Conservation (phyloP, 2,888 invertebrate genomes). For the Agrypnus murinus region DNA sequence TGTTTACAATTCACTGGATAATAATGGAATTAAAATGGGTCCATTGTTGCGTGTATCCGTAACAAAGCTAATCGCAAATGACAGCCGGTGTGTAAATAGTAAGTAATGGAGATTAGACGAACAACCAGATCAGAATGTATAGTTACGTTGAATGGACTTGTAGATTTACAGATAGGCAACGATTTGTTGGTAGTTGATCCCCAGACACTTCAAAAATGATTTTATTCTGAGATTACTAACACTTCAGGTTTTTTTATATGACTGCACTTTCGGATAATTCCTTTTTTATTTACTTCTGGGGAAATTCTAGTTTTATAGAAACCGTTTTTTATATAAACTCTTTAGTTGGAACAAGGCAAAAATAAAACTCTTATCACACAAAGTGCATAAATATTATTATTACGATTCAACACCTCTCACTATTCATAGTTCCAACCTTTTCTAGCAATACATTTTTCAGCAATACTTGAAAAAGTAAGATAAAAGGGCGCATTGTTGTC, state of each 20-base stretch:
- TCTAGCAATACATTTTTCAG: conserved; percentile 44
- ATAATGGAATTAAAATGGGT: conserved; percentile 59
- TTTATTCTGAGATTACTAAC: conserved; percentile 48
- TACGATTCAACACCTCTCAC: conserved; percentile 33
- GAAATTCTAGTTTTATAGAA: too few species aligned
- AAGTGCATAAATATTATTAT: too few species aligned
- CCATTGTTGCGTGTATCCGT: conserved; percentile 64
- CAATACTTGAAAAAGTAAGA: conserved; percentile 46
- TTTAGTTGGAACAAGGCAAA: neutral
- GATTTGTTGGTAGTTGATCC: conserved; percentile 48
- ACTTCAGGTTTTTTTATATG: conserved; percentile 41
- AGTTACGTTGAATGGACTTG: conserved; percentile 35
- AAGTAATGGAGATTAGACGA: conserved; percentile 61
- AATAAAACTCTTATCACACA: neutral
- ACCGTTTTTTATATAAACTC: neutral
- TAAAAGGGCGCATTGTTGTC: conserved; percentile 51
- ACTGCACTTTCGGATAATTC: conserved; percentile 4
- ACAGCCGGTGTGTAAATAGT: conserved; percentile 68
- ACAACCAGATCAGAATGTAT: conserved; percentile 44
- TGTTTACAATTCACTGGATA: conserved; percentile 57
- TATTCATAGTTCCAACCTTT: conserved; percentile 35
- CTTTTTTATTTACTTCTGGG: too few species aligned
- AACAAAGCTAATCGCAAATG: conserved; percentile 67
- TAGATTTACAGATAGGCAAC: conserved; percentile 40
- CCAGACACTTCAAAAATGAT: conserved; percentile 50